These are phyloP conservation scores for human DNA, from an alignment of 2,113 vertebrate genomes.

Conservation along the genomic window DNA sequence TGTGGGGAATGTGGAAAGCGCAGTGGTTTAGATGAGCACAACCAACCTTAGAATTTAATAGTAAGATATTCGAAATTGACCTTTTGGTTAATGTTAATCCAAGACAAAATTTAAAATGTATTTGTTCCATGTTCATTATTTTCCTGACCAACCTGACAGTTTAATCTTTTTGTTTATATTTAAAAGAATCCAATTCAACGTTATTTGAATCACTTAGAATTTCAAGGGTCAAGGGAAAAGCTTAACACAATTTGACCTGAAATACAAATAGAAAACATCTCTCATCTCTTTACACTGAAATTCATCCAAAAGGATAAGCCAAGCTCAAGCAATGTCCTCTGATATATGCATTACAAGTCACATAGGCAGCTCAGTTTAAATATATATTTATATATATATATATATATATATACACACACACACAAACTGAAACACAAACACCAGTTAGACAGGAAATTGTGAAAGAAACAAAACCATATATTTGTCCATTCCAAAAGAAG, in stretches of 20 bases:
- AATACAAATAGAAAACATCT: constrained; percentile 52
- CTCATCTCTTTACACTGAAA: constrained; percentile 50
- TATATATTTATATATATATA: too few relatives aligned
- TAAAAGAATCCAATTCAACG: constrained; percentile 70
- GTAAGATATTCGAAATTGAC: constrained; percentile 69
- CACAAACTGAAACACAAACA: not conserved
- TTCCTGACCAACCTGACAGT: constrained; percentile 64
- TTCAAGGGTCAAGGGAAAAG: constrained; percentile 11
- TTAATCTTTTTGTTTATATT: constrained; percentile 67
- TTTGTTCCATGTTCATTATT: constrained; percentile 62
- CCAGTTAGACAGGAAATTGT: not conserved
- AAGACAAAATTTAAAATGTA: constrained; percentile 70
- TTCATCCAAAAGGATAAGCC: constrained; percentile 60
- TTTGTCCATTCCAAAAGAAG: constrained; percentile 1
- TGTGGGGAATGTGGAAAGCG: constrained; percentile 60
- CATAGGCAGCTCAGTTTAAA: not conserved
- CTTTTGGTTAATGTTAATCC: constrained; percentile 73
- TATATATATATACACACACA: not conserved
- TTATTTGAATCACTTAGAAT: constrained; percentile 62
- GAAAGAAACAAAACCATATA: constrained; percentile 20
- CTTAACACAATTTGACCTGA: constrained; percentile 58
- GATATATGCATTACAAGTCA: constrained; percentile 59
- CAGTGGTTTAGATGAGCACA: constrained; percentile 71
- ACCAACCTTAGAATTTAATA: constrained; percentile 72
- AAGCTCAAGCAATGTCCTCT: constrained; percentile 54